Conservation (phyloP, 2,797 vertebrate genomes). For the Cyprinodon diabolis region DNA sequence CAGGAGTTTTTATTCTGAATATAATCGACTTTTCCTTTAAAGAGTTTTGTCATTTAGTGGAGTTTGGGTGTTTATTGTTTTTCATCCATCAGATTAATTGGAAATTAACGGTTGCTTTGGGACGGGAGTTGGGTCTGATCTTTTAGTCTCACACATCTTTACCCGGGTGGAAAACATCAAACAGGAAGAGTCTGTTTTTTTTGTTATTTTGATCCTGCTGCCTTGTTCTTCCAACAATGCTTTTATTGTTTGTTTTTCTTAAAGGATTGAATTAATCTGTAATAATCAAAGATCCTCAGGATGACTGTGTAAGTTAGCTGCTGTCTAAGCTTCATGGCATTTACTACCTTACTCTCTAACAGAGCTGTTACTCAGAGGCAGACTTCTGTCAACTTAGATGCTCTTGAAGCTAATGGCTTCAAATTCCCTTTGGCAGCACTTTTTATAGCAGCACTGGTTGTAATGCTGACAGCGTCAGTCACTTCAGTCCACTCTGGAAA, state of each 20-base stretch:
- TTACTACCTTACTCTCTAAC: background rate
- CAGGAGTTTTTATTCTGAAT: no score
- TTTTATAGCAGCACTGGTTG: background rate
- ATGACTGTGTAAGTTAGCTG: background rate
- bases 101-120: background rate
- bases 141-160: background rate
- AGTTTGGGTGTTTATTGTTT: no score
- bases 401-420: background rate
- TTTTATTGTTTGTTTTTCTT: background rate
- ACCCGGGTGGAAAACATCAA: background rate
- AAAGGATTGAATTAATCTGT: background rate
- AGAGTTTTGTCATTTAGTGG: no score
- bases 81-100: no score
- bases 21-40: no score
- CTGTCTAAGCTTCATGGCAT: background rate
- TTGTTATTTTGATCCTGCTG: background rate
- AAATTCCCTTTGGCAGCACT: background rate
- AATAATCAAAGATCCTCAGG: background rate
- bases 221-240: background rate
- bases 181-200: background rate
- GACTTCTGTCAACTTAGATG: background rate
- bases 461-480: background rate
- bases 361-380: background rate
- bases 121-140: background rate
- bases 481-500: slow-evolving; percentile 1